phyloP scores from a whole-genome alignment of 2,888 invertebrate genomes.

The Brachypterus glaber region DNA sequence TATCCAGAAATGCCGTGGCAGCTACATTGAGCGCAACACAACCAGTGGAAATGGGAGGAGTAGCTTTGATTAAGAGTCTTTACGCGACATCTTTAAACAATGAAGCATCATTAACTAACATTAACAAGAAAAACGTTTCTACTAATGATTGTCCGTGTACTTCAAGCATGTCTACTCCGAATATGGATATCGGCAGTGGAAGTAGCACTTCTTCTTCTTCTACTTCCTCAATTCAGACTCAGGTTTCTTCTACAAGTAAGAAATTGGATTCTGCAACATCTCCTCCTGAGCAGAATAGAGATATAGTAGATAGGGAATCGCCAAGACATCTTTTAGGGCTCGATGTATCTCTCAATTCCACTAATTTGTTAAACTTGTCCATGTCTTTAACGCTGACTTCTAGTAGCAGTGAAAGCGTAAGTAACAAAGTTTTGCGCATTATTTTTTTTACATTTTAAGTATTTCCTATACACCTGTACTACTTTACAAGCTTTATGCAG shows the following conservation, averaged over 20 bases:
- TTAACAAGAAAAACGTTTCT: constrained; percentile 5
- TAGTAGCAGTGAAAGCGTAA: constrained; percentile 39
- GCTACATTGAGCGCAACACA: constrained; percentile 38
- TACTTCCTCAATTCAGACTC: constrained; percentile 16
- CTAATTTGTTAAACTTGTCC: constrained; percentile 37
- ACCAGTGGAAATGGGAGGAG: constrained; percentile 24
- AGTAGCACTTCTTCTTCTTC: constrained; percentile 21
- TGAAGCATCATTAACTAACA: constrained; percentile 14
- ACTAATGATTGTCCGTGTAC: constrained; percentile 22
- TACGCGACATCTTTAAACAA: constrained; percentile 24
- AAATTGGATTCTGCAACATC: no score
- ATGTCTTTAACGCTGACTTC: constrained; percentile 37
- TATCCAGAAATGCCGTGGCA: constrained; percentile 56
- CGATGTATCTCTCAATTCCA: constrained; percentile 37
- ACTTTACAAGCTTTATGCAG: no score
- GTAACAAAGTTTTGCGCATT: constrained; percentile 10
- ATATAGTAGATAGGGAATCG: constrained; percentile 18
- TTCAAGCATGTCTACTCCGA: no score
- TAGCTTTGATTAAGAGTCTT: constrained; percentile 30
- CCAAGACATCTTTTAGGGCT: constrained; percentile 31
- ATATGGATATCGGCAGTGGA: no score
- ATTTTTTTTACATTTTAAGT: constrained; percentile 1
- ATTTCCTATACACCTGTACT: no score
- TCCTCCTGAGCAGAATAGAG: no score
- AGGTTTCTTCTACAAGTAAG: constrained; percentile 20